Evolutionary conservation across 2,888 invertebrate species (phyloP).

Genomic region (Trichacis sp.): DNA sequence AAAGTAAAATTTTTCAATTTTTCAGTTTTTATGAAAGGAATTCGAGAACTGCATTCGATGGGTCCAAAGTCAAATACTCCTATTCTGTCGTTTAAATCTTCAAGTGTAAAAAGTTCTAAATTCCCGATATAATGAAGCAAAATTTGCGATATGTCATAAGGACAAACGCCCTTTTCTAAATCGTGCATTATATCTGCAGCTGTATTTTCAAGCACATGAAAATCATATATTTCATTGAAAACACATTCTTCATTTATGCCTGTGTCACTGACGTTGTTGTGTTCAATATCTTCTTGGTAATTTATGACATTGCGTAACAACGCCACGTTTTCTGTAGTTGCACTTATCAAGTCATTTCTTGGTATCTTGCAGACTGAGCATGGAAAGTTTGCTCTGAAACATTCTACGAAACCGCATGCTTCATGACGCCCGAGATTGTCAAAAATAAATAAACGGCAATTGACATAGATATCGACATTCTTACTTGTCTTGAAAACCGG

Average conservation of each 20-base stretch:
- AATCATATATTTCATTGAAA: constrained; percentile 23
- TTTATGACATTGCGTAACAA: constrained; percentile 8
- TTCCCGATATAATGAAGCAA: constrained; percentile 20
- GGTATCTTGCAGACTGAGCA: constrained; percentile 31
- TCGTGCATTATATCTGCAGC: constrained; percentile 31
- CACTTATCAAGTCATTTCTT: constrained; percentile 4
- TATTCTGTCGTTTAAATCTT: constrained; percentile 25
- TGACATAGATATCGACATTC: constrained; percentile 22
- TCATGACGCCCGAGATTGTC: constrained; percentile 35
- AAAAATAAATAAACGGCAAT: constrained; percentile 20
- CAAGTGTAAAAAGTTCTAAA: constrained; percentile 18
- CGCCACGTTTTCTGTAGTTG: constrained; percentile 5
- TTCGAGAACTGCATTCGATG: constrained; percentile 13
- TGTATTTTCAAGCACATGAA: constrained; percentile 21
- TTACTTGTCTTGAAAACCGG: too few species aligned
- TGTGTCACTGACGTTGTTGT: constrained; percentile 17
- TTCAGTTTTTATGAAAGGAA: constrained; percentile 13
- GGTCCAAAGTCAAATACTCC: constrained; percentile 26
- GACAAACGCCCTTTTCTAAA: constrained; percentile 20
- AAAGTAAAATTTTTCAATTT: constrained; percentile 6
- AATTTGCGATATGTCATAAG: constrained; percentile 11
- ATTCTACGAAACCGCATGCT: constrained; percentile 23
- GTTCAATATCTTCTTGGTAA: constrained; percentile 14
- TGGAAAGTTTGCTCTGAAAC: constrained; percentile 22
- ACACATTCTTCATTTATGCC: constrained; percentile 22